Evolutionary conservation across 2,888 invertebrate genomes (phyloP), one percentile per base, ranked within the genome.

Genomic region (Parasteatoda lunata): DNA sequence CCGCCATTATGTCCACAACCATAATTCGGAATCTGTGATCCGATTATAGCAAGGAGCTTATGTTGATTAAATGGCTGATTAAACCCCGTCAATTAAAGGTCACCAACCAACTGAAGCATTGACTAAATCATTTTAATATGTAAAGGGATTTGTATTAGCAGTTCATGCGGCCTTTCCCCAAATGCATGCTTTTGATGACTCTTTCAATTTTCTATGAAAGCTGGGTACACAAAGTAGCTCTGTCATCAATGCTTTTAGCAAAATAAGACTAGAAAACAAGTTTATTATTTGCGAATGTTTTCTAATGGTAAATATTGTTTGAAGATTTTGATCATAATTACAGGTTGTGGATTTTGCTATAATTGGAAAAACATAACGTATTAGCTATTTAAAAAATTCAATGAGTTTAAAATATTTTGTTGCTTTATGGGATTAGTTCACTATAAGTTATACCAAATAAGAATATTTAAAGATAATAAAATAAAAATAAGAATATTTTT

Each of bases 61-160:
- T 79, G 79, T 64, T 71, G 71, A 79, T 71, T 72, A 79, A 71
- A 64, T 48, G 30, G 79, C 79, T 79, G 79, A 79, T 79, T 79
- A 79, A 79, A 70, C 71, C 64, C 59, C 64, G 70, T 70, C 79
- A 79, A 79, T 79, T 79, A 79, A 71, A 64, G 65, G 66, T 30
- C 4, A 51, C n/a, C 59, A 45, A 59, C 69, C 15, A 47, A 59
- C 71, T 79, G 70, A 71, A 79, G 64, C 79, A 79, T 79, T n/a
- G 70, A n/a, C 59, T 71, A 51, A 48, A 30, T n/a, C 49, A 70
- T 70, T 64, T 30, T 64, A 71, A 80, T 72, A 80, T 66, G 80
- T 73, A 80, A 68, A 51, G 73, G 52, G 80, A 72, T 80, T 72
- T 80, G 52, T 80, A 71, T 66, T 73, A 52, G 66, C 73, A 80